Conservation (phyloP, 1,140 invertebrate genomes). For the Argopecten irradians region DNA sequence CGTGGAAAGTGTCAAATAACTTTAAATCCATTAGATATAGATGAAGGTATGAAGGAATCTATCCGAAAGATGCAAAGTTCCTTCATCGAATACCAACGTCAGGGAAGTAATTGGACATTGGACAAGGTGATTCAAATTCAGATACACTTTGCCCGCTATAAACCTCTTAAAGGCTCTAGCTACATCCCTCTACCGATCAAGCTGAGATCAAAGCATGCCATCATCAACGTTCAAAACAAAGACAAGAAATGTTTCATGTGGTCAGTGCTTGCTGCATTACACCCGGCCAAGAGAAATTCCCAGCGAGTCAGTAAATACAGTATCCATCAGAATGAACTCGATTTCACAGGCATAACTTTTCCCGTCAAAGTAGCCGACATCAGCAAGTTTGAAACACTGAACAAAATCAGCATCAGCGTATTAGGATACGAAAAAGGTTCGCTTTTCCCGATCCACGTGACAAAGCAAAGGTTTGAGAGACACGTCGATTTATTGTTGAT, state of each 20-base stretch:
- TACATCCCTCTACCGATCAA: conserved; percentile 28
- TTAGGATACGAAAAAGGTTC: conserved; percentile 31
- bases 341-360: conserved; percentile 18
- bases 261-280: not conserved
- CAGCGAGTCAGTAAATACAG: not conserved
- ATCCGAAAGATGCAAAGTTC: conserved; percentile 27
- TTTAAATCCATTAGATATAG: too few relatives aligned
- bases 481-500: conserved; percentile 33
- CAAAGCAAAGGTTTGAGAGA: not conserved
- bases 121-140: conserved; percentile 37
- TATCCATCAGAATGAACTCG: not conserved
- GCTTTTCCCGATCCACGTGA: conserved; percentile 28
- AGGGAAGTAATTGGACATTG: conserved; percentile 45
- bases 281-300: not conserved
- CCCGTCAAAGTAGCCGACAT: conserved; percentile 27
- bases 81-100: conserved; percentile 37
- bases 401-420: conserved; percentile 9
- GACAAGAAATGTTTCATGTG: too few relatives aligned
- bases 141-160: conserved; percentile 40
- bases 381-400: conserved; percentile 31
- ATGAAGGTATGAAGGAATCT: too few relatives aligned
- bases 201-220: not conserved
- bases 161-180: conserved; percentile 34
- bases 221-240: conserved; percentile 7
- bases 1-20: too few relatives aligned